Evolutionary conservation across 2,888 invertebrate genomes (phyloP).

Genomic region (Pantelozetes paolii): DNA sequence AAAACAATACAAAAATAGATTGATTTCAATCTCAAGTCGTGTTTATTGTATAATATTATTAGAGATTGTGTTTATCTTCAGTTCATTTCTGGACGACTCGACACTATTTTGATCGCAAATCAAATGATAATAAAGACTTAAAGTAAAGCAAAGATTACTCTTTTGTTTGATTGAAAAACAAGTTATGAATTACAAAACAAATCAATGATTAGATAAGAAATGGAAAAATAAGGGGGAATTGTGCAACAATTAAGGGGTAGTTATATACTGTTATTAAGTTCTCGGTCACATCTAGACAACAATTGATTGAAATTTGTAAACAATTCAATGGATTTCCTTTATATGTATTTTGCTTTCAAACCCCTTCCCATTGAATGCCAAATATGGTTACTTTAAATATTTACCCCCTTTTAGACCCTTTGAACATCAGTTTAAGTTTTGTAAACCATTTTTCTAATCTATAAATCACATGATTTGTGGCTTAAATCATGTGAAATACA

Average conservation of each 20-base stretch:
- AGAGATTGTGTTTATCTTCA: not conserved
- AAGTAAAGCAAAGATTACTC: not conserved
- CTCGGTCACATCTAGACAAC: no score
- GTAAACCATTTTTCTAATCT: not conserved
- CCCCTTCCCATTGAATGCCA: no score
- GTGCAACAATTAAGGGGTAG: no score
- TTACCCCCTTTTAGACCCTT: no score
- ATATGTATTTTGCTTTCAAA: no score
- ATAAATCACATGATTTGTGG: not conserved
- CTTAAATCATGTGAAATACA: not conserved
- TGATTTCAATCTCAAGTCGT: no score
- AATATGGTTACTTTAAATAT: no score
- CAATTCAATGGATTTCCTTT: not conserved
- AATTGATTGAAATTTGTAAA: not conserved
- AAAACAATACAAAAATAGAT: no score
- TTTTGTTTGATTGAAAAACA: not conserved
- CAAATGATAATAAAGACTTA: not conserved
- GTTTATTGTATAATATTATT: no score
- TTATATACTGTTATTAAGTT: no score
- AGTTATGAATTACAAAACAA: not conserved
- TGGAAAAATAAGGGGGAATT: no score
- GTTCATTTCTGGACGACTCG: not conserved
- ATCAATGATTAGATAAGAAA: no score
- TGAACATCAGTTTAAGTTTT: not conserved
- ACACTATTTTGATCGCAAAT: not conserved